These are phyloP conservation scores for Aethes cnicana DNA, from an alignment of 2,888 invertebrate species.

Conservation along the genomic window DNA sequence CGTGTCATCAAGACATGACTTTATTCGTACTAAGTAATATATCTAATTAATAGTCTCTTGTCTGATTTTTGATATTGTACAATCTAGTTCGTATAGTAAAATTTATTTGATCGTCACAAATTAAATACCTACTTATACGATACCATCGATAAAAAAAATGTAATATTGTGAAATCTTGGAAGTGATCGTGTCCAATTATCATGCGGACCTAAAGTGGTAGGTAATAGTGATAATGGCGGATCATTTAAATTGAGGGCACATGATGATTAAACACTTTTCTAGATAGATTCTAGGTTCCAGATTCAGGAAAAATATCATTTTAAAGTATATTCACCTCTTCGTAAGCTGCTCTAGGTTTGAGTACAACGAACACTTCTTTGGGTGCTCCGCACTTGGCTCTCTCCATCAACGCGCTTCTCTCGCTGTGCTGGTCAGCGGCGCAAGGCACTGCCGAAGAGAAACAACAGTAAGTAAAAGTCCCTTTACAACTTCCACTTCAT, in stretches of 20 bases:
- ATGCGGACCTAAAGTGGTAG: slow-evolving; percentile 10
- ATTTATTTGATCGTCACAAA: slow-evolving; percentile 16
- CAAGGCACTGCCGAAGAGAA: slow-evolving; percentile 58
- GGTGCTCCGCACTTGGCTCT: slow-evolving; percentile 69
- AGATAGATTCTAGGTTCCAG: background rate
- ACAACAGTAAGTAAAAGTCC: background rate
- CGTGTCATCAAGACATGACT: too few relatives aligned
- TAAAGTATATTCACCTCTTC: slow-evolving; percentile 61
- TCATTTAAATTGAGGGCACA: background rate
- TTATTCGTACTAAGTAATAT: too few relatives aligned
- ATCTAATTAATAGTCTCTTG: too few relatives aligned
- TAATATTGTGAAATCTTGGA: slow-evolving; percentile 25
- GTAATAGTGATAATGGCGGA: slow-evolving; percentile 11
- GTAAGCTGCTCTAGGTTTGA: slow-evolving; percentile 57
- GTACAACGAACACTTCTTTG: slow-evolving; percentile 64
- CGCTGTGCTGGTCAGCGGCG: slow-evolving; percentile 50
- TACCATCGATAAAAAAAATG: slow-evolving; percentile 18
- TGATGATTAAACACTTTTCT: background rate
- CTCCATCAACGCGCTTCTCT: slow-evolving; percentile 59
- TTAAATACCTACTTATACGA: too few relatives aligned
- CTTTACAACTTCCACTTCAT: too few relatives aligned
- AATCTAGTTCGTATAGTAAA: too few relatives aligned
- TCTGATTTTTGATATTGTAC: too few relatives aligned
- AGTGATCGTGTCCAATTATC: slow-evolving; percentile 6
- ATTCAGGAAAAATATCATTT: background rate